Conservation (phyloP, 2,113 vertebrate species). For the Rissa tridactyla region DNA sequence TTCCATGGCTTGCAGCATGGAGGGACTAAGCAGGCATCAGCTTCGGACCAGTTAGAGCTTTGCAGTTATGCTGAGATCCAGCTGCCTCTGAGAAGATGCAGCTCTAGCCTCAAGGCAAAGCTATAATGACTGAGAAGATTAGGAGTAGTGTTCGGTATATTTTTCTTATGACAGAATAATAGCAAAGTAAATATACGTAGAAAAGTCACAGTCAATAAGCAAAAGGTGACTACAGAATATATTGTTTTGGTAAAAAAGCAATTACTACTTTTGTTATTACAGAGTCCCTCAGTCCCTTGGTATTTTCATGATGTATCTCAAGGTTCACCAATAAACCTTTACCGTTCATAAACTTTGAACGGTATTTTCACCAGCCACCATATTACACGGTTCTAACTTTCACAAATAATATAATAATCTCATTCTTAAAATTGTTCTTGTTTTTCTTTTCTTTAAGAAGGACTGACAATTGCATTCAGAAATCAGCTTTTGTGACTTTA, state of each 20-base stretch:
- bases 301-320: not conserved
- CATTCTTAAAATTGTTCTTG: not conserved
- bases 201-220: not conserved
- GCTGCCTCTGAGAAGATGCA: not conserved
- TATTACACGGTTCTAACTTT: not conserved
- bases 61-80: not conserved
- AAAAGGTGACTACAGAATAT: not conserved
- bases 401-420: not conserved
- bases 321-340: not conserved
- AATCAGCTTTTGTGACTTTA: not conserved
- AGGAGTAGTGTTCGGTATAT: not conserved
- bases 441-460: not conserved
- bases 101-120: not conserved
- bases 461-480: not conserved
- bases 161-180: not conserved
- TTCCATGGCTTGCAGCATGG: not conserved
- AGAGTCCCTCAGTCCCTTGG: not conserved
- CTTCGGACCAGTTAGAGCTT: not conserved
- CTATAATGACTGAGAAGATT: not conserved
- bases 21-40: not conserved
- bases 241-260: not conserved
- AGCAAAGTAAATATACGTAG: not conserved
- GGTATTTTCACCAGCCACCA: not conserved
- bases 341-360: not conserved
- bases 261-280: not conserved